These are phyloP conservation scores for Corydoras sp. DNA, from an alignment of 2,113 vertebrate genomes.

Conservation along the genomic window DNA sequence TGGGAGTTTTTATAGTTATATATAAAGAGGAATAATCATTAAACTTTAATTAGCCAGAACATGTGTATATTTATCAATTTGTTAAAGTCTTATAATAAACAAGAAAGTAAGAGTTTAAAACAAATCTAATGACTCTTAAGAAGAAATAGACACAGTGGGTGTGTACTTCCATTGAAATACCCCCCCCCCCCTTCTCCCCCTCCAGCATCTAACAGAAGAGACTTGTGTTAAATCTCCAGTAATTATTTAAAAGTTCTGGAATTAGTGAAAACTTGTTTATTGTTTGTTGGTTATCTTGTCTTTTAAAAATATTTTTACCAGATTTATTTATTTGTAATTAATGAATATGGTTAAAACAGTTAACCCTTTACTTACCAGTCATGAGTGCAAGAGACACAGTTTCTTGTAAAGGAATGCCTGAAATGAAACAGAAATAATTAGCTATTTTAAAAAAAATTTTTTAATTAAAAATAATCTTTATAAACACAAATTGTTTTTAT, in stretches of 20 bases:
- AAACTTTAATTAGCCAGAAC: too few relatives aligned
- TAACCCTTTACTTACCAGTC: conserved; percentile 49
- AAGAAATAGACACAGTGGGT: too few relatives aligned
- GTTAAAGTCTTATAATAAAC: too few relatives aligned
- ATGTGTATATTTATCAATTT: too few relatives aligned
- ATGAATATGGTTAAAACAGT: background rate
- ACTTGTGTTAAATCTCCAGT: background rate
- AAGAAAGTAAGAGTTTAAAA: too few relatives aligned
- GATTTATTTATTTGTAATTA: background rate
- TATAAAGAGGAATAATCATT: too few relatives aligned
- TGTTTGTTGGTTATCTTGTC: background rate
- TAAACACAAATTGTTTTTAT: too few relatives aligned
- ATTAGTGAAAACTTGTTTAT: background rate
- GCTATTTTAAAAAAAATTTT: background rate
- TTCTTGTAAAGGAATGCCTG: background rate
- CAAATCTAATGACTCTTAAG: too few relatives aligned
- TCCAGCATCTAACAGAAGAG: too few relatives aligned
- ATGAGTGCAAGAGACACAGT: background rate
- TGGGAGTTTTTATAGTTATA: background rate
- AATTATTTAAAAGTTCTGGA: background rate
- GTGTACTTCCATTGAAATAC: too few relatives aligned
- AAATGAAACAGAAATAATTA: background rate
- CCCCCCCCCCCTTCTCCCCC: too few relatives aligned
- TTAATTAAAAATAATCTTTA: too few relatives aligned
- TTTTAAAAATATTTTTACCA: background rate